Percentiles rank a stretch among this genome's conserved stretches.
Conservation (phyloP, 37 sponge, comb jelly and placozoan genomes). For the Crambe crambe region DNA sequence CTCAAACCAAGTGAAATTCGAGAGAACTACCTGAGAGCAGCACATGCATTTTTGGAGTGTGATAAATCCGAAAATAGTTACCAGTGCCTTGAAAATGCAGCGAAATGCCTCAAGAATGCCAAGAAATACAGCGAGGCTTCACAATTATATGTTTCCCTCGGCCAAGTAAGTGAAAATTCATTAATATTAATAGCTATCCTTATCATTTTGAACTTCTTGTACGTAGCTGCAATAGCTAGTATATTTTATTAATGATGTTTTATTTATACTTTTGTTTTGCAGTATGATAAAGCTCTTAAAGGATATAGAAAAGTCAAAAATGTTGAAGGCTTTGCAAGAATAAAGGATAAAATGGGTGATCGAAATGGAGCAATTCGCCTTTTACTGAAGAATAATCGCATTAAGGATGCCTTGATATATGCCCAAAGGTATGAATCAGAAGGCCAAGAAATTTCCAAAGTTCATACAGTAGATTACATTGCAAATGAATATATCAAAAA, state of each 20-base stretch:
- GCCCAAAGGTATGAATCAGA: conserved; percentile 19
- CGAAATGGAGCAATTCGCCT: conserved; percentile 14
- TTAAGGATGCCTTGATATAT: conserved; percentile 16
- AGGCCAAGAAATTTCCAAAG: background rate
- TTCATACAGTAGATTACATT: background rate
- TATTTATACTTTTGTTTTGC: too few relatives aligned
- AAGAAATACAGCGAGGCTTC: conserved; percentile 30
- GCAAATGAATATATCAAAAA: background rate
- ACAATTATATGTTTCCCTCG: conserved; percentile 3
- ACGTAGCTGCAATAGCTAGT: too few relatives aligned
- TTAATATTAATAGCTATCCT: background rate
- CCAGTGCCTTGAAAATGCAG: conserved; percentile 45
- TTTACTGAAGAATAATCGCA: background rate
- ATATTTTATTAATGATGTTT: too few relatives aligned
- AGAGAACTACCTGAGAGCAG: conserved; percentile 46
- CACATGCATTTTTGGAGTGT: conserved; percentile 48
- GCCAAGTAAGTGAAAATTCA: conserved; percentile 42
- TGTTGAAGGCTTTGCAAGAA: conserved; percentile 10
- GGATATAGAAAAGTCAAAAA: conserved; percentile 23
- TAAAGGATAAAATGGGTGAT: conserved; percentile 28
- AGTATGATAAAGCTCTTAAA: conserved; percentile 44
- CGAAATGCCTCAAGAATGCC: conserved; percentile 54
- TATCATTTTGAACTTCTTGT: too few relatives aligned
- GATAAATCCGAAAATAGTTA: conserved; percentile 12
- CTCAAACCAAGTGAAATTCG: conserved; percentile 3